Base-by-base conservation (phyloP, 1,140 invertebrate species). In the Heliconius eleuchia region DNA sequence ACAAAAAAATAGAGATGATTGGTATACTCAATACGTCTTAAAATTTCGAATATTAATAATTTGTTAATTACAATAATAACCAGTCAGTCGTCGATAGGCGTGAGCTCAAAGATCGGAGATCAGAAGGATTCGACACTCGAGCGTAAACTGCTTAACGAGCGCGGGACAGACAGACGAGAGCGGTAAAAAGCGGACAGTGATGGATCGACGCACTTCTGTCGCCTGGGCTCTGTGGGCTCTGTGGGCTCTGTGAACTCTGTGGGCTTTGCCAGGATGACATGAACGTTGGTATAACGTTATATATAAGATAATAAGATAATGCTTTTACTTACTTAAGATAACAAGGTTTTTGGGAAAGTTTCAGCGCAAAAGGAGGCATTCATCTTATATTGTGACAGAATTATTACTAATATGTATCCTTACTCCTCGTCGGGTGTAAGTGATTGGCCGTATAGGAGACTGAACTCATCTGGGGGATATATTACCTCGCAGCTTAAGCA, bases 101-200 rank as follows among this genome's bases (percentile, higher is more conserved):
- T 66, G 11, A 3, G 60, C 27, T 66, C 23, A 27, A 27, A 30
- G 60, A 66, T 66, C 60, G 23, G 23, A 52, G 42, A 55, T 74
- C 73, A 55, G 52, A 74, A 50, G 34, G 50, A 30, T 34, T 74
- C 23, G 73, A 74, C 27, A 52, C 71, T 39, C 34, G 50, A 75
- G 74, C 74, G 52, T 39, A 66, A 76, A 66, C 74, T 66, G 37
- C 8, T 46, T 76, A 76, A 76, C 66, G 74, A 76, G 74, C 57
- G n/a, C 30, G 55, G 23, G 57, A 30, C 60, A n/a, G 74, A 60
- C 19, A n/a, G 74, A 13, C 42, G 42, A 42, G 42, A 13, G 11
- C 42, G 55, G 37, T 75, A 75, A 75, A 75, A 75, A 75, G 34
- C 37, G 57, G 74, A 76, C 74, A 76, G 55, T 76, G 74, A 76